Evolutionary conservation across 1,140 invertebrate species (phyloP), one percentile per base, ranked within the genome.

Genomic region (Scaptomyza pallida): DNA sequence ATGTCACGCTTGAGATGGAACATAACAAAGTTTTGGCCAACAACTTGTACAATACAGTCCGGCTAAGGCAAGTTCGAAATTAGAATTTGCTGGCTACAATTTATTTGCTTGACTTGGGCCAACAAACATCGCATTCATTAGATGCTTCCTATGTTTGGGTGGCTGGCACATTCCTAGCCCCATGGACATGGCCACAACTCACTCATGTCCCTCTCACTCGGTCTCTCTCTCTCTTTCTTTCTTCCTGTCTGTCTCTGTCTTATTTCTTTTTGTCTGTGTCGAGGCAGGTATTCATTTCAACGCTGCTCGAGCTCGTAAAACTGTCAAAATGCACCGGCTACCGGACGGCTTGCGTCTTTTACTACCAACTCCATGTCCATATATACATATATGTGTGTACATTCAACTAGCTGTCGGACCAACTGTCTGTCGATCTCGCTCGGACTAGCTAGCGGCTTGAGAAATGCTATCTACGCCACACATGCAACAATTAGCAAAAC

Each of bases 401-500:
- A 41, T 40, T 16, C 55, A 44, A 41, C 48, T 37, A 16, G 21
- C 43, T 68, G 59, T 45, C 23, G 23, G 23, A 26, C 23, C 6
- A 26, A 26, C 16, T 5, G 13, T n/a, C 65, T 40, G 30, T 40
- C 57, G 44, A 30, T 47, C 19, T 37, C 33, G n/a, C 30, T 9
- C n/a, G 16, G 6, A 9, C 33, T 62, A 47, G 51, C 21, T 44
- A 56, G 54, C 56, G 57, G 54, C 74, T 56, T 59, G 85, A 8
- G 33, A 77, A 86, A 86, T 78, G 82, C 81, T 88, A 86, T 86
- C 82, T 88, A 69, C 78, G 88, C 88, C 88, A 89, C 88, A 89
- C 88, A 89, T 89, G 88, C 88, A 83, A 89, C 88, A 90, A 89
- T 89, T 89, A 89, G 81, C 88, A 83, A 90, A 90, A 88, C 78